phyloP scores from a whole-genome alignment of 2,113 vertebrate genomes.

The Corythaixoides concolor region DNA sequence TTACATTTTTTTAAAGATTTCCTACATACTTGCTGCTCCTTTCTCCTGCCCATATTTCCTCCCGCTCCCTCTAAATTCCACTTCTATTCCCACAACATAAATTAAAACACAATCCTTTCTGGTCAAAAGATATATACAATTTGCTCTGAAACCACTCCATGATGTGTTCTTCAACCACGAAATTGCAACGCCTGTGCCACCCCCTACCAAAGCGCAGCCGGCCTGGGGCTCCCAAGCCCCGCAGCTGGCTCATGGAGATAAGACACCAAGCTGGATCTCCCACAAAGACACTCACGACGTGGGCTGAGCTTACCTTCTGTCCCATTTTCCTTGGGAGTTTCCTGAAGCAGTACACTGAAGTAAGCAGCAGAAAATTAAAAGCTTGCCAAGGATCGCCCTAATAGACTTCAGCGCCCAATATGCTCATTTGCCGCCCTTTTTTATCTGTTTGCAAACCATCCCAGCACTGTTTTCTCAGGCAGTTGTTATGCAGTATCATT shows the following conservation, averaged over 20 bases:
- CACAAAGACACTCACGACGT: background rate
- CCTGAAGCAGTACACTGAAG: background rate
- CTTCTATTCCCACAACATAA: background rate
- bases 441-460: background rate
- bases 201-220: background rate
- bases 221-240: background rate
- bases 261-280: background rate
- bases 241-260: background rate
- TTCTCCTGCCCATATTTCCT: background rate
- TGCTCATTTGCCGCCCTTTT: background rate
- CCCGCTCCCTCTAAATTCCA: background rate
- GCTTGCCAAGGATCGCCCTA: background rate
- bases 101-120: background rate
- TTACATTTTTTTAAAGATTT: background rate
- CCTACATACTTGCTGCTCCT: background rate
- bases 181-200: background rate
- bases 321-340: background rate
- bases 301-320: background rate
- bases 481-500: background rate
- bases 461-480: background rate
- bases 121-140: background rate
- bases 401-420: background rate
- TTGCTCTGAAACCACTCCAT: background rate
- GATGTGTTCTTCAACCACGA: accelerated
- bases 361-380: background rate